These are phyloP conservation scores for Callithrix jacchus DNA, from an alignment of 2,113 vertebrate genomes.

Conservation along the genomic window DNA sequence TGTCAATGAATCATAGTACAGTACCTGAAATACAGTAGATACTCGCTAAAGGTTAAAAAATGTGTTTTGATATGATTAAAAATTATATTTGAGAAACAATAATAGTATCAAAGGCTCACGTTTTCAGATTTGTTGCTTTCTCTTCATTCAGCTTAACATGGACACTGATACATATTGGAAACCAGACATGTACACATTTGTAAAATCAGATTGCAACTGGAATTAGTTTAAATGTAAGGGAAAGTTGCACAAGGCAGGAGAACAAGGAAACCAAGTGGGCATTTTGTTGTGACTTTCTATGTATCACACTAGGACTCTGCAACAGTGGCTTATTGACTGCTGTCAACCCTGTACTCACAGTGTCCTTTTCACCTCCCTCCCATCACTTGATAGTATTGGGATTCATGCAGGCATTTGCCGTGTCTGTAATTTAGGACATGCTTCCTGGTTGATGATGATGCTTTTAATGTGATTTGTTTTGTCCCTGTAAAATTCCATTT, in stretches of 20 bases:
- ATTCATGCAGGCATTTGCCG: neutral
- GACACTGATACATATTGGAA: neutral
- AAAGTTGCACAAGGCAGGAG: neutral
- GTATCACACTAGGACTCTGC: neutral
- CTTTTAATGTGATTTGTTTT: neutral
- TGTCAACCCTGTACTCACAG: rapidly evolving
- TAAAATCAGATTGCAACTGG: neutral
- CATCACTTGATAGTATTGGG: neutral
- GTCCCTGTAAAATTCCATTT: neutral
- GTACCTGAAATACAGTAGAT: neutral
- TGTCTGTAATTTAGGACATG: neutral
- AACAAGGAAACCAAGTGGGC: neutral
- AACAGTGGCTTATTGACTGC: rapidly evolving
- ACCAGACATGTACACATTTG: neutral
- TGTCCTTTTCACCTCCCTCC: neutral
- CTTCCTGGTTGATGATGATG: neutral
- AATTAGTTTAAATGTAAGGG: neutral
- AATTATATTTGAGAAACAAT: neutral
- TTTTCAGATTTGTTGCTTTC: neutral
- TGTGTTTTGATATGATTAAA: neutral
- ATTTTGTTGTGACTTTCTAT: neutral
- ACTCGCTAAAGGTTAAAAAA: neutral
- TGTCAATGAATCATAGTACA: neutral
- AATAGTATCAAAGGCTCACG: neutral
- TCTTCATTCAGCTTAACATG: neutral